Percentiles rank a stretch among this genome's conserved stretches.
Conservation (phyloP, 1,140 invertebrate genomes). For the Ostrea denselamellosa region DNA sequence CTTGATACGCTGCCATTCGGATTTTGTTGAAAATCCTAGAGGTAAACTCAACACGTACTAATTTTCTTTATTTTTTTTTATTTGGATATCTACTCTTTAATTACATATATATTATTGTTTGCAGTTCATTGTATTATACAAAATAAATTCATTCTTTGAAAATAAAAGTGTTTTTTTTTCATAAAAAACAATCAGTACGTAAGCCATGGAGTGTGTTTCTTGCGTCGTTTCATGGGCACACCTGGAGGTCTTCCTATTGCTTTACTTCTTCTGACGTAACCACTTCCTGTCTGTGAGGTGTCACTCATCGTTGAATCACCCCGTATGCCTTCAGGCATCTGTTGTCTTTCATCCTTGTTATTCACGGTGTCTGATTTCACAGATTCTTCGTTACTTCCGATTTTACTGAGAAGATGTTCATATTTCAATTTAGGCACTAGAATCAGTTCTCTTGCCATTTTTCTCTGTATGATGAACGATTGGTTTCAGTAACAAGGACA, state of each 20-base stretch:
- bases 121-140: not conserved
- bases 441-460: conserved; percentile 49
- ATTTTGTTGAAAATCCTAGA: conserved; percentile 42
- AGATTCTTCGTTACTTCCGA: not conserved
- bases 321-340: not conserved
- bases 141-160: not conserved
- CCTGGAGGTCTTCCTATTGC: conserved; percentile 28
- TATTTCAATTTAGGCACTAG: conserved; percentile 48
- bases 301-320: conserved; percentile 1
- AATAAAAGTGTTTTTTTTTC: not conserved
- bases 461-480: conserved; percentile 8
- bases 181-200: conserved; percentile 28
- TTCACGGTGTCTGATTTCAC: conserved; percentile 32
- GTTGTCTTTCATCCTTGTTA: conserved; percentile 37
- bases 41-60: not conserved
- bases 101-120: not conserved
- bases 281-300: conserved; percentile 34
- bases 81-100: not conserved
- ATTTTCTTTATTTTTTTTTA: not conserved
- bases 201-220: conserved; percentile 42
- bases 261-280: conserved; percentile 42
- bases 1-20: conserved; percentile 48
- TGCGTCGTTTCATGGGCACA: not conserved
- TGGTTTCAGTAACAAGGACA: no score
- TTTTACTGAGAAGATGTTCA: conserved; percentile 42